Base-by-base conservation (phyloP, 2,797 vertebrate species). In the Chaetophractus vellerosus region DNA sequence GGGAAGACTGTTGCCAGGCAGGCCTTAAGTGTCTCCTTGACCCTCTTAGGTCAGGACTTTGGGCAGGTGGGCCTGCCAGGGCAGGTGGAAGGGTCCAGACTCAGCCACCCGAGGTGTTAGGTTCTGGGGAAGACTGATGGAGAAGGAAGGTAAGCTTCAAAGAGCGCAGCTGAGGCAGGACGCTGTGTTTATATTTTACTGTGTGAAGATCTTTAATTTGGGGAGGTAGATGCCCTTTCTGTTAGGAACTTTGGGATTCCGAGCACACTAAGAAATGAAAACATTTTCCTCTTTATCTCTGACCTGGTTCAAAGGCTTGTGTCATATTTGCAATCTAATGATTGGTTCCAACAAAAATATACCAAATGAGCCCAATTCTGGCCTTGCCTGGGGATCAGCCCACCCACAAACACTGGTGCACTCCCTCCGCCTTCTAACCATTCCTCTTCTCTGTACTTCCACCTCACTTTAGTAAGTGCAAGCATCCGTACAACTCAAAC, bases 251-350 rank as follows among this genome's bases (percentile, higher is more conserved):
- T 26, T 50, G 7, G 31, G 83, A 80, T 91, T 93, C 71, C 75
- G 71, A 88, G 63, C 7, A 69, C 15, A 64, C 63, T 33, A 28
- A 71, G 81, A 80, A 92, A 90, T 28, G 75, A 66, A 88, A 88
- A 3, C 45, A 55, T 33, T 78, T 87, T 36, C 11, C 16, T 91
- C 31, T 89, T 64, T 61, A 71, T 85, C 74, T 76, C 33, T 95
- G 83, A 63, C 33, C 45, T 82, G 57, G 41, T 19, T 80, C 31
- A 66, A 68, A 74, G 72, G 55, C 26, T 74, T 76, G 80, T 9
- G 48, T n/a, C 50, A 11, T 85, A 68, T 75, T 95, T 88, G 82
- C 19, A 78, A 90, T 38, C 19, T 93, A 93, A 84, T 66, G 57
- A 85, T 48, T 71, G 36, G 59, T 52, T 68, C 31, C 50, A 92